These are phyloP conservation scores for Hylaeus anthracinus DNA, from an alignment of 1,140 invertebrate genomes.

Conservation along the genomic window DNA sequence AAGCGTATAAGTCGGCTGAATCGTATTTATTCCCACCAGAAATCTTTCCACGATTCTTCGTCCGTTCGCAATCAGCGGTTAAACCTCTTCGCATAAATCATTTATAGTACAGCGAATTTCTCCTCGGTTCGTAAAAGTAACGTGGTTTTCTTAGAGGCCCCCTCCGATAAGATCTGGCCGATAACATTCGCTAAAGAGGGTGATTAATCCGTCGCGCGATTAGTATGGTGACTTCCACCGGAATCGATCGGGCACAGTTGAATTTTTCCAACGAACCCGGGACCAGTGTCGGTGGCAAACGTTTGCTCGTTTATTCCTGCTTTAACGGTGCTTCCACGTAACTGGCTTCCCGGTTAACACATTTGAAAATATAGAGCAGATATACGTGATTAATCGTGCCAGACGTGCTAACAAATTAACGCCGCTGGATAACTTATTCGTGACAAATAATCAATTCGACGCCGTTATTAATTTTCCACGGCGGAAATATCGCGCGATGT, in stretches of 20 bases:
- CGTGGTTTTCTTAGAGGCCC: not conserved
- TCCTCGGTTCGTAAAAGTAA: not conserved
- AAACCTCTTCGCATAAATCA: no score
- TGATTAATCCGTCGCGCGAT: not conserved
- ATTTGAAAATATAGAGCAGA: conserved; percentile 24
- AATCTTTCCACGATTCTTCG: no score
- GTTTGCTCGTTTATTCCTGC: conserved; percentile 1
- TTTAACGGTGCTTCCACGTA: conserved; percentile 29
- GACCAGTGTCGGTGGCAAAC: not conserved
- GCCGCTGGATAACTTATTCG: conserved; percentile 1
- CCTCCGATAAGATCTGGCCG: not conserved
- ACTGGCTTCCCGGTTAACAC: conserved; percentile 13
- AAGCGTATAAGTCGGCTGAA: no score
- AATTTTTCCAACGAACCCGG: not conserved
- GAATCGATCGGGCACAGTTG: conserved; percentile 10
- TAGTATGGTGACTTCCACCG: not conserved
- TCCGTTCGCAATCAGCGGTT: no score
- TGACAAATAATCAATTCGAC: conserved; percentile 19
- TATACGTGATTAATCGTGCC: conserved; percentile 20
- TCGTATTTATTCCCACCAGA: no score
- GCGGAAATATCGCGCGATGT: not conserved
- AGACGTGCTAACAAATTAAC: conserved; percentile 14
- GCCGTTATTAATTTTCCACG: not conserved
- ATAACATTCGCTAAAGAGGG: not conserved
- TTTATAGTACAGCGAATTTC: not conserved